These are phyloP conservation scores for Oppia nitens DNA, from an alignment of 1,140 invertebrate species.

Conservation along the genomic window DNA sequence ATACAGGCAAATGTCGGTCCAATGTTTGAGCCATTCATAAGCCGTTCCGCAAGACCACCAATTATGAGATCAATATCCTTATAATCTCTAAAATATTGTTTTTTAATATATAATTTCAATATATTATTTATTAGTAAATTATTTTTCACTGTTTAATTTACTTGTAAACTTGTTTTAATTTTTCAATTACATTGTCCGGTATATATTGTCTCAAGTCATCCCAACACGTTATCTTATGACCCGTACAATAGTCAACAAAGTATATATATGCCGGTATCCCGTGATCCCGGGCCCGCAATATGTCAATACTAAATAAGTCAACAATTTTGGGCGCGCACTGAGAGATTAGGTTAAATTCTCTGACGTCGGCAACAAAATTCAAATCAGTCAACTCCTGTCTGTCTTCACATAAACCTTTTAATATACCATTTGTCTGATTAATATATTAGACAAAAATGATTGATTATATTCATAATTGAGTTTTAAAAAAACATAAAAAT, in stretches of 20 bases:
- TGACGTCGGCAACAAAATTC: constrained; percentile 12
- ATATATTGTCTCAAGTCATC: constrained; percentile 10
- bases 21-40: constrained; percentile 43
- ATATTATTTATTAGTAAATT: background rate
- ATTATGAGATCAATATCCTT: constrained; percentile 66
- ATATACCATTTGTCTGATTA: constrained; percentile 12
- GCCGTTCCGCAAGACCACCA: constrained; percentile 52
- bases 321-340: constrained; percentile 16
- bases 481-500: background rate
- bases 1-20: no score
- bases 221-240: constrained; percentile 1
- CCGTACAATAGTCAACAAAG: constrained; percentile 10
- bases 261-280: constrained; percentile 37
- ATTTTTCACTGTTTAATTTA: background rate
- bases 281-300: constrained; percentile 17
- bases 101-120: constrained; percentile 34
- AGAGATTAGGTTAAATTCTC: constrained; percentile 5
- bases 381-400: constrained; percentile 16
- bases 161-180: constrained; percentile 5
- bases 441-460: constrained; percentile 18
- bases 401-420: constrained; percentile 11
- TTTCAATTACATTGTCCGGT: background rate
- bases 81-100: constrained; percentile 41
- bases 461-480: constrained; percentile 15
- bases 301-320: constrained; percentile 19